Conservation (phyloP, 2,888 invertebrate genomes). For the Luffia ferchaultella region DNA sequence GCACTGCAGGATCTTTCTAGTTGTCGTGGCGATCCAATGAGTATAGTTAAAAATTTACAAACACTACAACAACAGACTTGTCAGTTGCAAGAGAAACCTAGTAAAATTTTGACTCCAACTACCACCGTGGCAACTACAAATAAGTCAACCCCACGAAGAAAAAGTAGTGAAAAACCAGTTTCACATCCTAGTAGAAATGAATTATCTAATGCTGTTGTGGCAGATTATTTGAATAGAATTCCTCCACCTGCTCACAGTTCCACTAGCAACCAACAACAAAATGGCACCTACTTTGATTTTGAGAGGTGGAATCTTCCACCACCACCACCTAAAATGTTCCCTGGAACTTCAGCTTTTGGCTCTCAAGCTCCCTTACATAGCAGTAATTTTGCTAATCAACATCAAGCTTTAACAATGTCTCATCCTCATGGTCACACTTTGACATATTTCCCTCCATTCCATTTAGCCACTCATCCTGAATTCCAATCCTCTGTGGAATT, state of each 20-base stretch:
- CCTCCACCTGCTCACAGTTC: conserved; percentile 79
- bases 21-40: conserved; percentile 79
- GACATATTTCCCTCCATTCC: conserved; percentile 81
- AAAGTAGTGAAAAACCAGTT: conserved; percentile 63
- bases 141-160: conserved; percentile 56
- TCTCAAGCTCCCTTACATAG: conserved; percentile 66
- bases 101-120: conserved; percentile 41
- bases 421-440: conserved; percentile 73
- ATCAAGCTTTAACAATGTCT: conserved; percentile 72
- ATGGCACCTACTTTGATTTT: conserved; percentile 80
- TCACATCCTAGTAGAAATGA: conserved; percentile 59
- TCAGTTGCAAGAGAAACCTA: conserved; percentile 64
- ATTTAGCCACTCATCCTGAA: conserved; percentile 74
- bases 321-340: conserved; percentile 74
- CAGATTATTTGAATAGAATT: conserved; percentile 68
- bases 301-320: conserved; percentile 82
- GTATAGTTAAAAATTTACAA: conserved; percentile 76
- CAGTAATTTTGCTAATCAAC: conserved; percentile 67
- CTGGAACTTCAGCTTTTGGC: conserved; percentile 65
- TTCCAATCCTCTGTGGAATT: conserved; percentile 72
- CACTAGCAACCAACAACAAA: conserved; percentile 65
- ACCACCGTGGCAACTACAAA: conserved; percentile 28
- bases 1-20: conserved; percentile 76
- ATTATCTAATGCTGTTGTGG: conserved; percentile 58
- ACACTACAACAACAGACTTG: conserved; percentile 68